phyloP scores from a whole-genome alignment of 92 coral and sea anemone genomes.

The Palythoa grandis region DNA sequence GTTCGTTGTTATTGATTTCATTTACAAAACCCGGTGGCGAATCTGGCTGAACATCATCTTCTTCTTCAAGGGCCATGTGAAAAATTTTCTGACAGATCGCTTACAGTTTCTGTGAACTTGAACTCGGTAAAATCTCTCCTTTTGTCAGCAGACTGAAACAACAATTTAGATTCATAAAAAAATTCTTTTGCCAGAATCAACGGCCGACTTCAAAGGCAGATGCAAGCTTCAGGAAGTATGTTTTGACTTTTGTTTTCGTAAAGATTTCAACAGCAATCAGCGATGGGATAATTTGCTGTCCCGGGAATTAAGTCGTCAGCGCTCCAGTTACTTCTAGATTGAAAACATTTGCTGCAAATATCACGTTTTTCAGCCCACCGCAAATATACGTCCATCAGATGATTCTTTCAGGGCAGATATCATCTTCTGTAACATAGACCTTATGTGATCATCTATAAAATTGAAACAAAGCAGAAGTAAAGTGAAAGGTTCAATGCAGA shows the following conservation, averaged over 20 bases:
- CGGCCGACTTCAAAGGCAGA: background rate
- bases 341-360: background rate
- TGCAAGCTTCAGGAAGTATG: background rate
- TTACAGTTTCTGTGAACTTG: background rate
- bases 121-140: background rate
- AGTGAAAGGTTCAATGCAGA: background rate
- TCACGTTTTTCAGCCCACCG: constrained; percentile 1
- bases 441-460: background rate
- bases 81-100: constrained; percentile 11
- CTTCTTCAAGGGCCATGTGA: constrained; percentile 55
- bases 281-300: background rate
- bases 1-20: constrained; percentile 86
- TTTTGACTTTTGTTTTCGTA: background rate
- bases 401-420: background rate
- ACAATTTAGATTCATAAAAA: background rate
- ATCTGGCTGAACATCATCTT: constrained; percentile 83
- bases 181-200: background rate
- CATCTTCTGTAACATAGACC: background rate
- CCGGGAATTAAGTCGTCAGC: background rate
- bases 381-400: background rate
- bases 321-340: background rate
- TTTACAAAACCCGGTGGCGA: constrained; percentile 94
- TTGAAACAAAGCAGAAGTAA: background rate
- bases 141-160: background rate
- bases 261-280: background rate